Evolutionary conservation across 2,797 vertebrate genomes (phyloP).

Genomic region (Toxotes lorentzi): DNA sequence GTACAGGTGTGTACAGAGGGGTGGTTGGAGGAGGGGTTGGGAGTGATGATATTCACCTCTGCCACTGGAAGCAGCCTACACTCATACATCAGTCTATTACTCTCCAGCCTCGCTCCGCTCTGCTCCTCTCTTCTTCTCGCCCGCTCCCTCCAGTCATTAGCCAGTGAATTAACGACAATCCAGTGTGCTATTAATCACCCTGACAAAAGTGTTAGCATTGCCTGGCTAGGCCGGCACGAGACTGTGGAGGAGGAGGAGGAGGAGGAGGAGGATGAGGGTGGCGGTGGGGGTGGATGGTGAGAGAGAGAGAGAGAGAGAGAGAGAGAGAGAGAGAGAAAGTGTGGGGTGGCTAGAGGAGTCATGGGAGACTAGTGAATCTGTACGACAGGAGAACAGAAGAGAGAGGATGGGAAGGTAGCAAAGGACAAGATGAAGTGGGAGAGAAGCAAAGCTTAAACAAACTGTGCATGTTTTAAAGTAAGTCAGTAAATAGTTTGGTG

Average conservation of each 20-base stretch:
- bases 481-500: background rate
- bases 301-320: constrained; percentile 1
- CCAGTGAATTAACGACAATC: constrained; percentile 98
- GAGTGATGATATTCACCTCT: constrained; percentile 98
- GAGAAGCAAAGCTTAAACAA: constrained; percentile 6
- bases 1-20: background rate
- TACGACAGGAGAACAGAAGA: background rate
- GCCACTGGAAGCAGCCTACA: constrained; percentile 91
- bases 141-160: constrained; percentile 93
- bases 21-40: constrained; percentile 71
- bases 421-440: constrained; percentile 16
- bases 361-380: constrained; percentile 43
- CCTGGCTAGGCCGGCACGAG: constrained; percentile 85
- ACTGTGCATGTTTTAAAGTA: background rate
- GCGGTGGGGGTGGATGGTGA: background rate
- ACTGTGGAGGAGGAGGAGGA: constrained; percentile 57
- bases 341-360: constrained; percentile 30
- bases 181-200: constrained; percentile 98
- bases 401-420: background rate
- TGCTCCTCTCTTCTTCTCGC: constrained; percentile 76
- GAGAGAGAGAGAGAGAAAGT: constrained; percentile 12
- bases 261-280: constrained; percentile 16
- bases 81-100: constrained; percentile 99
- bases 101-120: constrained; percentile 81
- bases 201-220: constrained; percentile 97